Conservation (phyloP, 2,888 invertebrate species). For the Phaonia tiefii region DNA sequence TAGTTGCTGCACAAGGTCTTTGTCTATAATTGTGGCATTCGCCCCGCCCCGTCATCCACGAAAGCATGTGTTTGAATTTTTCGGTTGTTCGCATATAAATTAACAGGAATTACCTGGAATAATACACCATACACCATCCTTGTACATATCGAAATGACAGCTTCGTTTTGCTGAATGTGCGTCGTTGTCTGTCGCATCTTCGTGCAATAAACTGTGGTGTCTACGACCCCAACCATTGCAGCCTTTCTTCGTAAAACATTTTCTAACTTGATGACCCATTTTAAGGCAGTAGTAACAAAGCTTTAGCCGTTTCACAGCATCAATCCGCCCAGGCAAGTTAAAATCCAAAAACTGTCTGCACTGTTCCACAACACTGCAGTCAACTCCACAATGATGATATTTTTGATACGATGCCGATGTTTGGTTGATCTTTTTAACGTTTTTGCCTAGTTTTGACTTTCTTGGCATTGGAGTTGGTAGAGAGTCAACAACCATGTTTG, state of each 20-base stretch:
- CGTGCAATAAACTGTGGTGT: too few relatives aligned
- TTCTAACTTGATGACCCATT: slow-evolving; percentile 20
- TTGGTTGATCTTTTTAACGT: not conserved
- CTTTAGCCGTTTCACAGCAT: not conserved
- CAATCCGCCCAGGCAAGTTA: slow-evolving; percentile 24
- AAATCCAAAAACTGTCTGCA: slow-evolving; percentile 28
- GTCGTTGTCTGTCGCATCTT: too few relatives aligned
- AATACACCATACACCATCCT: not conserved
- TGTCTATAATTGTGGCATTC: slow-evolving; percentile 26
- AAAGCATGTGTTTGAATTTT: not conserved
- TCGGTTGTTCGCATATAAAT: not conserved
- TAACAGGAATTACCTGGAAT: slow-evolving; percentile 1
- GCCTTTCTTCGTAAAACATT: slow-evolving; percentile 29
- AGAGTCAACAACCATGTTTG: not conserved
- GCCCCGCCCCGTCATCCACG: slow-evolving; percentile 30
- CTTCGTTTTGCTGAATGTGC: not conserved
- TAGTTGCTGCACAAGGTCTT: not conserved
- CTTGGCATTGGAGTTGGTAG: slow-evolving; percentile 5
- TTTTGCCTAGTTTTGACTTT: not conserved
- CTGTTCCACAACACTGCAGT: not conserved
- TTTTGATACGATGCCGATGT: not conserved
- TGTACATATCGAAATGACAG: not conserved
- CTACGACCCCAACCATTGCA: too few relatives aligned
- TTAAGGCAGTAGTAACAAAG: slow-evolving; percentile 48
- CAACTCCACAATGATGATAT: not conserved